Evolutionary conservation across 2,113 vertebrate genomes (phyloP), one percentile per base, ranked within the genome.

Genomic region (Pteruthius melanotis): DNA sequence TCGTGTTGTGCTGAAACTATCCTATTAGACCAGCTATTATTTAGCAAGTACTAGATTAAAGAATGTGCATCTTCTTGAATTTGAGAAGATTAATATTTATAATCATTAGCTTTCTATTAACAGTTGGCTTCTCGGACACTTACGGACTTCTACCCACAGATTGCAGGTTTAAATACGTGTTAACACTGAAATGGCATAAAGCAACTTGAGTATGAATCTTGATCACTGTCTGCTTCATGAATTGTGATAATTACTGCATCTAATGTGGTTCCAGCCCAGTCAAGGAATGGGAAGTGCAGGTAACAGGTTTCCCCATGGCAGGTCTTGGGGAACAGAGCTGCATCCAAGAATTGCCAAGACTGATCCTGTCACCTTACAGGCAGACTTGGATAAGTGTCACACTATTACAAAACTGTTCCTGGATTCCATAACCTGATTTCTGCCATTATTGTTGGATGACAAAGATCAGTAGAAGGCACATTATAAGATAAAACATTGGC

Each of bases 131-230:
- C 42, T 63, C 30, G 70, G 47, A 39, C 24, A 50, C 56, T 82
- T 59, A 75, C 1, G 31, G 33, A 54, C 18, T 37, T 81, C 30
- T 28, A 4, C 15, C 28, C 39, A 33, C 39, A 63, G 17, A 4
- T 3, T 52, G 27, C 0, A 0, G 24, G 10, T 76, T 15, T 54
- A 44, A 64, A 79, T 35, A 35, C 9, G 5, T 74, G 6, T 33
- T 52, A 54, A 50, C 13, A 18, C 35, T 47, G 31, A 57, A 69
- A 37, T 33, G 19, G 37, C 31, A 60, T 16, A 47, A 72, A 64
- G 8, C 33, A 53, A 24, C 13, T 71, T 64, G 35, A 80, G 18
- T 9, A 15, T 2, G 54, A 93, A 39, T n/a, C 70, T 60, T 74
- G 27, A 68, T 77, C 18, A 31, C 18, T 26, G 17, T 27, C 33